phyloP scores from a whole-genome alignment of 2,113 vertebrate genomes.

The Tamias sibiricus region DNA sequence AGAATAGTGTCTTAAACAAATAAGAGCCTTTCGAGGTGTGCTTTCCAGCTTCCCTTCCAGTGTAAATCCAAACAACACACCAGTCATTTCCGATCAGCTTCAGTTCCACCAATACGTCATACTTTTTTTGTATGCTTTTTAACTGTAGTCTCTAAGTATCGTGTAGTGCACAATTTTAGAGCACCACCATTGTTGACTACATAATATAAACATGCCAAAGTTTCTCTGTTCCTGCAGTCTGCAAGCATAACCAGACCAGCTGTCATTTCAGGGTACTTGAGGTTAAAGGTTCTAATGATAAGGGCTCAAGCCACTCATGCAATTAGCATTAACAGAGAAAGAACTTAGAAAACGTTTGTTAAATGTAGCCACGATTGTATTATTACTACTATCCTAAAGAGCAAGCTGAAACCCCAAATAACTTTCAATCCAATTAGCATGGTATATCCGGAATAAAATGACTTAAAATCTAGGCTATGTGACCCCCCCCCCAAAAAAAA shows the following conservation, averaged over 20 bases:
- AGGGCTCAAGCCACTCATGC: background rate
- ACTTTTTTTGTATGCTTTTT: background rate
- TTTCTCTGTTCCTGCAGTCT: background rate
- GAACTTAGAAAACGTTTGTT: background rate
- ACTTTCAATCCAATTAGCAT: background rate
- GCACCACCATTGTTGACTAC: background rate
- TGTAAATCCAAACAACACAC: background rate
- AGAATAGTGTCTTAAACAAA: background rate
- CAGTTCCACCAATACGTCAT: background rate
- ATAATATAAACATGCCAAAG: background rate
- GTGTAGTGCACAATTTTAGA: background rate
- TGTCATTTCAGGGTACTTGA: slow-evolving; percentile 28
- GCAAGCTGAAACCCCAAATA: background rate
- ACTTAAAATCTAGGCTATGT: background rate
- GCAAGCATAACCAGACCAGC: background rate
- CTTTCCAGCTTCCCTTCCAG: background rate
- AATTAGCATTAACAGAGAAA: background rate
- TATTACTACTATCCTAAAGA: background rate
- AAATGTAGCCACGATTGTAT: background rate
- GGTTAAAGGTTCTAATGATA: background rate
- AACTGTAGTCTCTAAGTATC: background rate
- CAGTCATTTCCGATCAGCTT: background rate
- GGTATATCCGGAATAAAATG: background rate
- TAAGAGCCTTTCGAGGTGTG: background rate
- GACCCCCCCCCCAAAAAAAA: too few relatives aligned